Evolutionary conservation across 1,140 invertebrate species (phyloP).

Genomic region (Ceratosolen fusciceps): DNA sequence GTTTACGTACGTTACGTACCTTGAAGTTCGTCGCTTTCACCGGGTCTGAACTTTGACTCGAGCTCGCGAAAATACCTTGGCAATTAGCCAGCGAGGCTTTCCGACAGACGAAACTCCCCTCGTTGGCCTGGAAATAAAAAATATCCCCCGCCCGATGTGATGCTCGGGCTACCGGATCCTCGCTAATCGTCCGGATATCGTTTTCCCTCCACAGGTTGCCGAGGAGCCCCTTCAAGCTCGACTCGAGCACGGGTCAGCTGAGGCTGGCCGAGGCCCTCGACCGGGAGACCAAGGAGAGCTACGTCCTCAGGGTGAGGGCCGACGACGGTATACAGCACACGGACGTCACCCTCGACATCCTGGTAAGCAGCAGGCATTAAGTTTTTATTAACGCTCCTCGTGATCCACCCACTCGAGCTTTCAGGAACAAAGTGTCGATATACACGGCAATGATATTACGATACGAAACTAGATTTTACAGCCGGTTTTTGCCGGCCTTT

Average conservation of each 20-base stretch:
- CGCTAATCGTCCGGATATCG: neutral
- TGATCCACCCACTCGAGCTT: neutral
- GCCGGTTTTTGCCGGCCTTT: neutral
- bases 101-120: neutral
- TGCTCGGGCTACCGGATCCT: neutral
- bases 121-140: neutral
- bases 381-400: neutral
- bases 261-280: slow-evolving; percentile 84
- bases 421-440: neutral
- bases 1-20: too few relatives aligned
- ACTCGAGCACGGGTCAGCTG: slow-evolving; percentile 79
- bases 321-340: slow-evolving; percentile 89
- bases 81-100: neutral
- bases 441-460: neutral
- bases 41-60: neutral
- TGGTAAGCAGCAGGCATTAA: slow-evolving; percentile 75
- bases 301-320: slow-evolving; percentile 86
- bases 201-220: slow-evolving; percentile 52
- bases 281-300: slow-evolving; percentile 85
- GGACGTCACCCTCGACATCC: slow-evolving; percentile 80
- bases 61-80: neutral
- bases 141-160: neutral
- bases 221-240: slow-evolving; percentile 78
- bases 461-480: slow-evolving; percentile 1
- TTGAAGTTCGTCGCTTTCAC: neutral